These are phyloP conservation scores for Panthera leo DNA, from an alignment of 2,113 vertebrate genomes.

Conservation along the genomic window DNA sequence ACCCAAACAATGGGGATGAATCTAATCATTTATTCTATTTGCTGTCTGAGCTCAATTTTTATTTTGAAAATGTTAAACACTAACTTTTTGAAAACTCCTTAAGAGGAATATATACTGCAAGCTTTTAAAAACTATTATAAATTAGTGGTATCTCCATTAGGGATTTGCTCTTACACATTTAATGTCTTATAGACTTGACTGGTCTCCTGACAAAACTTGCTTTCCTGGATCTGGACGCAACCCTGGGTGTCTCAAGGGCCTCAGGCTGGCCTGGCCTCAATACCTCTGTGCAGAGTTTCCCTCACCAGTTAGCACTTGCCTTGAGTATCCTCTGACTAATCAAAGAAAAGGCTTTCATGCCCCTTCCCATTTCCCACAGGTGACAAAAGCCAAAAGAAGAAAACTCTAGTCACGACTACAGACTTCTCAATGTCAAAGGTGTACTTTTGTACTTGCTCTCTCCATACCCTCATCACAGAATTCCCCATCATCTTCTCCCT, in stretches of 20 bases:
- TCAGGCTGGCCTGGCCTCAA: neutral
- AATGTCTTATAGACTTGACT: neutral
- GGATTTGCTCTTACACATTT: neutral
- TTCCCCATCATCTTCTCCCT: neutral
- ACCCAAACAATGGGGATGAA: neutral
- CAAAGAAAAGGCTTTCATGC: neutral
- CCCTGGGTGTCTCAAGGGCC: neutral
- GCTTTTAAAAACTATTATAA: neutral
- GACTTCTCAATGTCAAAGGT: neutral
- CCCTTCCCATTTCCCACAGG: neutral
- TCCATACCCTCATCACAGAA: neutral
- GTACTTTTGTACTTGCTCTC: neutral
- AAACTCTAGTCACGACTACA: neutral
- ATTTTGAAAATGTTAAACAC: neutral
- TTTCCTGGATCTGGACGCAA: neutral
- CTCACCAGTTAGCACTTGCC: fast-evolving
- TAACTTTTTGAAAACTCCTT: neutral
- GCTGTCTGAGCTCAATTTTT: neutral
- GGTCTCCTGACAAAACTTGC: neutral
- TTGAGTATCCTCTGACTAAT: neutral
- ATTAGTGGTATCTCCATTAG: neutral
- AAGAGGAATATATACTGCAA: neutral
- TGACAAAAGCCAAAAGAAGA: neutral
- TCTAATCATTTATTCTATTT: neutral
- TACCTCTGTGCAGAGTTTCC: neutral